These are phyloP conservation scores for Eurypyga helias DNA, from an alignment of 2,113 vertebrate species.

Conservation along the genomic window DNA sequence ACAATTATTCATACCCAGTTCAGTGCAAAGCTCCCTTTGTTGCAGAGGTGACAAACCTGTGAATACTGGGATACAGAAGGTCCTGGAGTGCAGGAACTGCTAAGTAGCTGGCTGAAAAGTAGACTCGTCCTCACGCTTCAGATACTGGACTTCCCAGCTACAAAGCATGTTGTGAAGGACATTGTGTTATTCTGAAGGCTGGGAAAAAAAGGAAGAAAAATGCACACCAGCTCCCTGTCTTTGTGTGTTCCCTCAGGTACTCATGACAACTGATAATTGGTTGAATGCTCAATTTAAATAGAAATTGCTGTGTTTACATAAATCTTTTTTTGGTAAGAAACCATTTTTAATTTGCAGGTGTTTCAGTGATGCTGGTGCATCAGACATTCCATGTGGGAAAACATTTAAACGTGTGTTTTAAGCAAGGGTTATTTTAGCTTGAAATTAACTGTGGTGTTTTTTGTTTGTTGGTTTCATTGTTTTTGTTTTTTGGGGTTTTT, in stretches of 20 bases:
- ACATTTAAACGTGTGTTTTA: neutral
- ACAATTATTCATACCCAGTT: neutral
- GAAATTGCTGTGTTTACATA: neutral
- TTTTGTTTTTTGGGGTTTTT: neutral
- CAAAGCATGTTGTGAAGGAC: neutral
- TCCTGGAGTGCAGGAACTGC: neutral
- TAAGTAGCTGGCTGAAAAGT: neutral
- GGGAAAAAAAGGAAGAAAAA: neutral
- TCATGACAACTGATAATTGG: neutral
- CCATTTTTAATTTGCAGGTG: neutral
- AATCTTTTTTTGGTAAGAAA: neutral
- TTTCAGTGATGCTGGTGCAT: neutral
- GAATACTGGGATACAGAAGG: neutral
- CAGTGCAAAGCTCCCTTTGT: neutral
- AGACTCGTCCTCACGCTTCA: neutral
- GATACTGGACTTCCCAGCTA: neutral
- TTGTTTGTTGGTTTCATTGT: neutral
- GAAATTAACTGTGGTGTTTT: neutral
- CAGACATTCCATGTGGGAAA: neutral
- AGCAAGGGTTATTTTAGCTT: neutral
- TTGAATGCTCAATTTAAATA: neutral
- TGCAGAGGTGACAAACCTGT: neutral
- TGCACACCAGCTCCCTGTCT: neutral
- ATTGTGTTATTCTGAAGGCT: neutral
- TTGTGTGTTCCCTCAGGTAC: neutral